Evolutionary conservation across 1,140 invertebrate species (phyloP).

Genomic region (Drosophila serrata): DNA sequence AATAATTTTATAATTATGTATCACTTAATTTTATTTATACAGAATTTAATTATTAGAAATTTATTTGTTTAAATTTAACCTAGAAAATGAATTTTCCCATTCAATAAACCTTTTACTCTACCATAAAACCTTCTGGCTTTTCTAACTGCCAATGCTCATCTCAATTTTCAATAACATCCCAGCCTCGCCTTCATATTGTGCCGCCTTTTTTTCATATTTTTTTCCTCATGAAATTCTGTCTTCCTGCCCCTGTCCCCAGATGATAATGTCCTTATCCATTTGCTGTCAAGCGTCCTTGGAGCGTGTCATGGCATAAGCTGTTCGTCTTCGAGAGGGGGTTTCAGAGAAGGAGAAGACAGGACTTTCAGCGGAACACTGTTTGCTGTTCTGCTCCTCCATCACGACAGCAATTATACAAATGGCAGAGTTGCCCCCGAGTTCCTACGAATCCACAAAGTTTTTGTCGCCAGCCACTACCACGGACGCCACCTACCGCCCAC

Average conservation of each 20-base stretch:
- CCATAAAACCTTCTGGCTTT: constrained; percentile 4
- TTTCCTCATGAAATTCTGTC: not conserved
- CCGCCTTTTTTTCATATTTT: not conserved
- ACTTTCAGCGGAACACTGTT: constrained; percentile 13
- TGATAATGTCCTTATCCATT: constrained; percentile 67
- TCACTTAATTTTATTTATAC: no score
- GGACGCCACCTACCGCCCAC: not conserved
- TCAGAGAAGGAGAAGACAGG: not conserved
- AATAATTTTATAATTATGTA: no score
- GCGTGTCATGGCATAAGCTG: constrained; percentile 74
- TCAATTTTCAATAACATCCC: constrained; percentile 43
- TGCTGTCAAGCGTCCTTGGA: constrained; percentile 66
- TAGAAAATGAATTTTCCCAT: rapidly evolving
- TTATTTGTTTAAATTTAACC: not conserved
- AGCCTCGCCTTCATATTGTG: constrained; percentile 41
- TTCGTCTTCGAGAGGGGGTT: constrained; percentile 24
- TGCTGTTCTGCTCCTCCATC: constrained; percentile 29
- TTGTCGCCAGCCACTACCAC: not conserved
- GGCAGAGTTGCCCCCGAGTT: constrained; percentile 33
- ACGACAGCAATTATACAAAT: constrained; percentile 82
- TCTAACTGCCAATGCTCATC: constrained; percentile 14
- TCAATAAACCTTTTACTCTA: no score
- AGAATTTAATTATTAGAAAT: not conserved
- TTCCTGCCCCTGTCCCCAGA: constrained; percentile 31
- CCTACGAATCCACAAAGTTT: not conserved